Evolutionary conservation across 2,888 invertebrate species (phyloP).

Genomic region (Lydus trimaculatus): DNA sequence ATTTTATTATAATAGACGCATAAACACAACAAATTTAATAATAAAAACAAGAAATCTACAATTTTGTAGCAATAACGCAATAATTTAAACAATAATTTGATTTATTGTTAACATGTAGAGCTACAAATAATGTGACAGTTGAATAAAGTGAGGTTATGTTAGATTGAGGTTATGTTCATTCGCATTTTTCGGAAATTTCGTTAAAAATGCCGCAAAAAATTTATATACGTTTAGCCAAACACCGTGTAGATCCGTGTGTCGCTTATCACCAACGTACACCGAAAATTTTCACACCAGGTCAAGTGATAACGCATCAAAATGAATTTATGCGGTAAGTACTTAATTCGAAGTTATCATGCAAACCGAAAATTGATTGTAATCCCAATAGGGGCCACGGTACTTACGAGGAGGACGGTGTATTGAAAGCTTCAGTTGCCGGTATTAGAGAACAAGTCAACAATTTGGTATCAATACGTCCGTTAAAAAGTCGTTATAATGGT

Average conservation of each 20-base stretch:
- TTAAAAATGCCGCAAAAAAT: slow-evolving; percentile 58
- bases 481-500: slow-evolving; percentile 89
- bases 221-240: slow-evolving; percentile 69
- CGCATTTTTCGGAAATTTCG: slow-evolving; percentile 24
- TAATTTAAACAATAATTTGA: too few species aligned
- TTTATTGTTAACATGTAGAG: not conserved
- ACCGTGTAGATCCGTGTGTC: slow-evolving; percentile 69
- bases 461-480: slow-evolving; percentile 87
- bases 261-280: slow-evolving; percentile 67
- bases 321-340: slow-evolving; percentile 80
- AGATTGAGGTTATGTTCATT: not conserved
- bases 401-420: slow-evolving; percentile 80
- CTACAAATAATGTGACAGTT: not conserved
- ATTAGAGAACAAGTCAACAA: slow-evolving; percentile 94
- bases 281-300: slow-evolving; percentile 83
- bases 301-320: slow-evolving; percentile 82
- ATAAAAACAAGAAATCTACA: too few species aligned
- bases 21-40: too few species aligned
- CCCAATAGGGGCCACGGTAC: slow-evolving; percentile 92
- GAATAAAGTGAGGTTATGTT: not conserved
- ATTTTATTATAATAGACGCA: too few species aligned
- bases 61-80: too few species aligned
- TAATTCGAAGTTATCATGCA: slow-evolving; percentile 7
- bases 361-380: slow-evolving; percentile 10
- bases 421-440: slow-evolving; percentile 95